Evolutionary conservation across 2,797 vertebrate species (phyloP), one percentile per base, ranked within the genome.

Genomic region (Miichthys miiuy): DNA sequence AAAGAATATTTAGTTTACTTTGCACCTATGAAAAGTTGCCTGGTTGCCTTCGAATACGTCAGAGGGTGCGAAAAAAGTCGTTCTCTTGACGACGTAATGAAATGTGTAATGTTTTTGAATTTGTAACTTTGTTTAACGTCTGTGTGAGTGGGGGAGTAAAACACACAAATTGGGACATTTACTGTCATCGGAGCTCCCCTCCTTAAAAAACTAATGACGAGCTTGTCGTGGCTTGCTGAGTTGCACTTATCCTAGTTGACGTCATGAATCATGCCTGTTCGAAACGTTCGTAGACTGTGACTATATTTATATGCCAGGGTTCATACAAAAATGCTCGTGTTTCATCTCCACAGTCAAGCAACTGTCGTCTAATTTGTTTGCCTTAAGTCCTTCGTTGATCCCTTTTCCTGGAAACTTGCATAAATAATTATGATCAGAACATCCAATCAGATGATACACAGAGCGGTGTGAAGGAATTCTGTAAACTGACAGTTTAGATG

Each of bases 211-310:
- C 34, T 2, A 2, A 55, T 51, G 30, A 54, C 8, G 21, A 72
- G 21, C 65, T 41, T 79, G 79, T 72, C 65, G 17, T 11, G 25
- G 38, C 71, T 71, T 52, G 50, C 67, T 1, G 16, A 46, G 57
- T 74, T 3, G 4, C 21, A 41, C 25, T 3, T 42, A 11, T 70
- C 9, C 46, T 48, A 30, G 16, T 63, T 41, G 8, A n/a, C 30
- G 1, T 10, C 5, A 2, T 25, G 25, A 21, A 2, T 69, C 17
- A 56, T 8, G 8, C 69, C 41, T 48, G 10, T 48, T 46, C 2
- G 62, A 46, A 68, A 23, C 38, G 3, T 34, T 6, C 30, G 30
- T 34, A 38, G 16, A 18, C 2, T 2, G 5, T 0, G 3, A 27
- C 27, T 63, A 0, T 47, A 16, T 18, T 41, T 44, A 13, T n/a